These are phyloP conservation scores for Acronicta aceris DNA, from an alignment of 2,888 invertebrate species.

Conservation along the genomic window DNA sequence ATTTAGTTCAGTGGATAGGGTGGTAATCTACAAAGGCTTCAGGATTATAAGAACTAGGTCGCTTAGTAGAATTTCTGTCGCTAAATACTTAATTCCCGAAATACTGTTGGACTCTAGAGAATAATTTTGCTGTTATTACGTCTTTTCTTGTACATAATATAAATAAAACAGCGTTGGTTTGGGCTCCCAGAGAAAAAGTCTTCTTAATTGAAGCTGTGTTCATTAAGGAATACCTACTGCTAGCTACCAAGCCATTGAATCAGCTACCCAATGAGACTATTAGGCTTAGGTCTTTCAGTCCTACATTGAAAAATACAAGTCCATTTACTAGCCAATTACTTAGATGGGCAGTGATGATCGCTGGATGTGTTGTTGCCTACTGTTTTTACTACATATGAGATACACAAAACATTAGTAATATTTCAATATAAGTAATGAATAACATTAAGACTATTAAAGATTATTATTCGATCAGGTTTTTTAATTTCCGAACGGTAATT, in stretches of 20 bases:
- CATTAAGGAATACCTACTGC: no score
- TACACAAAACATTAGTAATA: slow-evolving; percentile 4
- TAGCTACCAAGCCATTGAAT: no score
- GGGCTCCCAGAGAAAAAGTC: no score
- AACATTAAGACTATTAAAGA: slow-evolving; percentile 25
- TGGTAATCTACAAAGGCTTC: slow-evolving; percentile 23
- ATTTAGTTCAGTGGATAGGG: slow-evolving; percentile 13
- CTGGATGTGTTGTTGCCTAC: no score
- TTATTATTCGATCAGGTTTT: slow-evolving; percentile 22
- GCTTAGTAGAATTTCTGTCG: slow-evolving; percentile 5
- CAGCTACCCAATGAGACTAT: no score
- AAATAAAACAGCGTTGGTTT: no score
- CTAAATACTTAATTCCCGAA: slow-evolving; percentile 12
- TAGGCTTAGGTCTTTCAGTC: no score
- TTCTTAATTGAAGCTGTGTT: no score
- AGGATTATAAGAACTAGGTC: slow-evolving; percentile 27
- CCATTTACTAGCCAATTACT: not conserved
- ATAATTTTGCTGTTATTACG: not conserved
- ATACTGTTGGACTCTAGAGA: not conserved
- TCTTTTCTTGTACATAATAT: no score
- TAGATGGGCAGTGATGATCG: not conserved
- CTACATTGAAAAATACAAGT: no score
- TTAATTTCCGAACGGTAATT: slow-evolving; percentile 30
- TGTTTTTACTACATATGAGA: not conserved
- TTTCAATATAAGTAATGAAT: slow-evolving; percentile 17